A percentile compares a stretch with the other conserved stretches of the same genome.
Evolutionary conservation across 2,797 vertebrate genomes (phyloP).

Genomic region (Mus minutoides): DNA sequence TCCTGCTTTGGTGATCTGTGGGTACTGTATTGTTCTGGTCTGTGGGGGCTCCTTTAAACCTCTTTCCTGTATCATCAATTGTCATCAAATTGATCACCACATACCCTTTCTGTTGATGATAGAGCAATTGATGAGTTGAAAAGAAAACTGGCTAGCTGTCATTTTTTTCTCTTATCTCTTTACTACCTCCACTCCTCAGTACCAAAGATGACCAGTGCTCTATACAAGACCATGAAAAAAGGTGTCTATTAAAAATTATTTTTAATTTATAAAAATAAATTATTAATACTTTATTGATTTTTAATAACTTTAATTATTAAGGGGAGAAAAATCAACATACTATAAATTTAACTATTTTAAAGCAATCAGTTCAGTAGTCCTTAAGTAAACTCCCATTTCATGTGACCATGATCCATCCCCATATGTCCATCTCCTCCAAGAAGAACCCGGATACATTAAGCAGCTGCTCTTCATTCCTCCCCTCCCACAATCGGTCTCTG

Average conservation of each 20-base stretch:
- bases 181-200: neutral
- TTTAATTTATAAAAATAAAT: too few species aligned
- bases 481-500: neutral
- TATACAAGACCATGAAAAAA: neutral
- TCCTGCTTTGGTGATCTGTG: neutral
- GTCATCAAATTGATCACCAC: neutral
- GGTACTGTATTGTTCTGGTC: neutral
- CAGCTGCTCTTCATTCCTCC: neutral
- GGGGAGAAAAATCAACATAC: neutral
- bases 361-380: neutral
- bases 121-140: neutral
- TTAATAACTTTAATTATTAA: neutral
- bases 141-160: neutral
- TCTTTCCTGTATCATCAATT: neutral
- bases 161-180: neutral
- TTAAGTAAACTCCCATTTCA: neutral
- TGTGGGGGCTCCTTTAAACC: neutral
- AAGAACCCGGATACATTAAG: neutral
- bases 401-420: neutral
- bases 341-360: neutral
- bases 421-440: neutral
- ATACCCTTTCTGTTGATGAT: neutral
- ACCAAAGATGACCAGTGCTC: neutral
- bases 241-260: neutral
- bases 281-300: too few species aligned